Evolutionary conservation across 1,140 invertebrate genomes (phyloP), one percentile per base, ranked within the genome.

Genomic region (Pseudomyrmex gracilis): DNA sequence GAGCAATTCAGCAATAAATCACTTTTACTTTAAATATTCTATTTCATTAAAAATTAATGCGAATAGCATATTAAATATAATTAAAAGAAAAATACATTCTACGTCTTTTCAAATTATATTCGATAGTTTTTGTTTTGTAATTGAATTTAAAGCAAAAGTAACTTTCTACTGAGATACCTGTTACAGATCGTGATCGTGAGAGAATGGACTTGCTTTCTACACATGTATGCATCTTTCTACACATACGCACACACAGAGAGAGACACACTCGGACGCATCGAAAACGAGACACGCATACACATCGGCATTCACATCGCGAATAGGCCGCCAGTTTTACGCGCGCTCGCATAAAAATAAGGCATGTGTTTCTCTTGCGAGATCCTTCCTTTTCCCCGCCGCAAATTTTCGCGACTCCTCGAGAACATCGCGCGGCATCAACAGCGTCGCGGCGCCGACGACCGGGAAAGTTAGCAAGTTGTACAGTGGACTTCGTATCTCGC

Each of bases 391-490:
- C 8, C 51, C 45, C 34, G 61, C 13, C 22, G 45, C 15, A 10
- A 49, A 3, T n/a, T 24, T n/a, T 53, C n/a, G n/a, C 47, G 78
- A 49, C 43, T 83, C 61, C 68, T 67, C 22, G 90, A 45, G 73
- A 49, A 58, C 34, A 34, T 63, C 22, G 85, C 91, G 64, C 7
- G 17, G 49, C 20, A 45, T 10, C 57, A 60, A 71, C 34, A 91
- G 86, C 90, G 93, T 66, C 84, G 93, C 22, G 88, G 92, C 92
- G 92, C 91, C 93, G 92, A 93, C 90, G 87, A 94, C 95, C 92
- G 94, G 95, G 96, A 96, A 96, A 96, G 96, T 96, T 96, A 96
- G 96, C 96, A 96, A 96, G 96, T 95, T 96, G 96, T 96, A 96
- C 95, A 96, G 96, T 96, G 93, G 91, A 94, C 92, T 94, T 92